These are phyloP conservation scores for Sycophila sp. DNA, from an alignment of 1,140 invertebrate species.

Conservation along the genomic window DNA sequence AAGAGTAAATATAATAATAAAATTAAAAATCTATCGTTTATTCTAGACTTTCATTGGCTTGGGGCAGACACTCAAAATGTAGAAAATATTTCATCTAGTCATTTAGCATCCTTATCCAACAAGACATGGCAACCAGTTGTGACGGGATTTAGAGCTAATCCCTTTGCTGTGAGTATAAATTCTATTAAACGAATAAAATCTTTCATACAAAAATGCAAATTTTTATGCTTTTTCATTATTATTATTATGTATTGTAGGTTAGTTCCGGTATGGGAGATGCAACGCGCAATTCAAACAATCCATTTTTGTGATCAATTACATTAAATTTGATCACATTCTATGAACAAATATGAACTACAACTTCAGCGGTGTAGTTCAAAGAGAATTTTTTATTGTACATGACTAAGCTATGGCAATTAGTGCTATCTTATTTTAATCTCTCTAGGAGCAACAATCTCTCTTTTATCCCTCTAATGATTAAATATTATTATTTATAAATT, in stretches of 20 bases:
- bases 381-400: constrained; percentile 56
- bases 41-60: constrained; percentile 59
- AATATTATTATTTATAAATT: constrained; percentile 44
- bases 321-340: constrained; percentile 55
- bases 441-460: constrained; percentile 60
- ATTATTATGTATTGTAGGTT: constrained; percentile 52
- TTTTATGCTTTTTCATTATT: background rate
- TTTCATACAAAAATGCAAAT: constrained; percentile 5
- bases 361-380: constrained; percentile 51
- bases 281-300: constrained; percentile 64
- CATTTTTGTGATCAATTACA: constrained; percentile 62
- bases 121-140: constrained; percentile 64
- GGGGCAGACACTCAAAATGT: constrained; percentile 56
- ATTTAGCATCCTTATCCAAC: constrained; percentile 58
- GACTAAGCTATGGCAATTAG: constrained; percentile 59
- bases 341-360: constrained; percentile 56
- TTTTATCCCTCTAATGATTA: constrained; percentile 47
- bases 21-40: constrained; percentile 34
- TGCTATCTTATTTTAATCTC: constrained; percentile 61
- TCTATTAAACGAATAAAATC: too few relatives aligned
- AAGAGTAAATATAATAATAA: constrained; percentile 6
- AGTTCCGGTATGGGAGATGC: constrained; percentile 59
- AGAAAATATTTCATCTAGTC: constrained; percentile 63
- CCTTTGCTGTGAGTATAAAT: constrained; percentile 60
- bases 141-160: constrained; percentile 62